Percentiles rank a stretch among this genome's conserved stretches.
Conservation (phyloP, 2,888 invertebrate genomes). For the Lycia hirtaria region DNA sequence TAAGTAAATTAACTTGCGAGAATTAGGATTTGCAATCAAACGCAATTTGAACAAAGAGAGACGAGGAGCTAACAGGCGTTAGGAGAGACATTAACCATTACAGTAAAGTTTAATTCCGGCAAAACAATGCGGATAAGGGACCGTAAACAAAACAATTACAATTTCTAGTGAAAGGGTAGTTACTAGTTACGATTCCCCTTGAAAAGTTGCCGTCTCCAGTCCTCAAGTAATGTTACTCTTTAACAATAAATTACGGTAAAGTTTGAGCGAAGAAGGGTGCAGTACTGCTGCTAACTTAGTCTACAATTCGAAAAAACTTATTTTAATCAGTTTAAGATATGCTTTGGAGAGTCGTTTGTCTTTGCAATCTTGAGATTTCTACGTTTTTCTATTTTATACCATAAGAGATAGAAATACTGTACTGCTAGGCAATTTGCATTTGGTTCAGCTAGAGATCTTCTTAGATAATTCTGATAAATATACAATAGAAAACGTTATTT, state of each 20-base stretch:
- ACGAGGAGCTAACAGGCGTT: constrained; percentile 29
- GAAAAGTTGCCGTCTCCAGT: constrained; percentile 59
- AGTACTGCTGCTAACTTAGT: constrained; percentile 28
- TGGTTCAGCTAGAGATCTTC: no score
- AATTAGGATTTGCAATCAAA: constrained; percentile 31
- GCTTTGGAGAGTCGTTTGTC: constrained; percentile 2
- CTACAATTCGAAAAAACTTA: constrained; percentile 25
- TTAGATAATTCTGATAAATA: no score
- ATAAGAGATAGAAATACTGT: no score
- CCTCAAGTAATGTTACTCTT: constrained; percentile 60
- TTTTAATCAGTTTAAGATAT: constrained; percentile 21
- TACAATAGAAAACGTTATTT: no score
- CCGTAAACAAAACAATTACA: constrained; percentile 74
- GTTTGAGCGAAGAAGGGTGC: constrained; percentile 52
- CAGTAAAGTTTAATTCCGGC: constrained; percentile 64
- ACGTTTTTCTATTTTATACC: no score
- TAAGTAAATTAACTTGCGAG: constrained; percentile 22
- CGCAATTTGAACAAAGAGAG: constrained; percentile 24
- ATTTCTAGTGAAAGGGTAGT: constrained; percentile 58
- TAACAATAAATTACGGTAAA: constrained; percentile 63
- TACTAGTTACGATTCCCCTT: constrained; percentile 65
- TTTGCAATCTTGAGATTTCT: neutral
- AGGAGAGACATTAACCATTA: constrained; percentile 60
- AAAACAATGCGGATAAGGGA: constrained; percentile 60
- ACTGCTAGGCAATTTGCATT: no score